Evolutionary conservation across 2,113 vertebrate species (phyloP).

Genomic region (Collichthys lucidus): DNA sequence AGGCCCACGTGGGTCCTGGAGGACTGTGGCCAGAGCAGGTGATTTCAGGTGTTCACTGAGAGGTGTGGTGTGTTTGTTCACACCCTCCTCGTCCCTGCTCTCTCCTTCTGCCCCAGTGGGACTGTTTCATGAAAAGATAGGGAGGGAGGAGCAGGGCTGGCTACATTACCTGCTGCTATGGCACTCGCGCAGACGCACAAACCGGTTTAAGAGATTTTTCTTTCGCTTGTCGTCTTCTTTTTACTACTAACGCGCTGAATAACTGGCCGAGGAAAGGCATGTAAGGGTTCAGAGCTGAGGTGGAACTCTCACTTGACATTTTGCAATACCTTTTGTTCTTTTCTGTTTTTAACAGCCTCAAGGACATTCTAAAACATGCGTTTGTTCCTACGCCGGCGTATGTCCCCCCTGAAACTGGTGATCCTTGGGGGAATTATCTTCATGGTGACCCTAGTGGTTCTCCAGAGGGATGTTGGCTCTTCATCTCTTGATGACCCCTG

Average conservation of each 20-base stretch:
- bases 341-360: constrained; percentile 27
- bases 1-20: constrained; percentile 64
- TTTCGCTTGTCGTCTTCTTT: background rate
- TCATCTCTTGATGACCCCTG: constrained; percentile 85
- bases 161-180: constrained; percentile 51
- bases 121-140: constrained; percentile 48
- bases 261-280: background rate
- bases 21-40: constrained; percentile 59
- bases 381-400: constrained; percentile 84
- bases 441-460: constrained; percentile 90
- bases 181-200: constrained; percentile 51
- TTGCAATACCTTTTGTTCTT: constrained; percentile 1
- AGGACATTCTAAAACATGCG: constrained; percentile 81
- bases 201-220: constrained; percentile 30
- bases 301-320: background rate
- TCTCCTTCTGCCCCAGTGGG: constrained; percentile 47
- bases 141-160: constrained; percentile 31
- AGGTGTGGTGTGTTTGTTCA: constrained; percentile 76
- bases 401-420: constrained; percentile 89
- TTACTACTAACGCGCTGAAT: background rate
- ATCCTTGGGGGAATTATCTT: constrained; percentile 84
- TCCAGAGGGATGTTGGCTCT: constrained; percentile 86
- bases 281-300: background rate
- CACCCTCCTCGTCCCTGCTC: constrained; percentile 40
- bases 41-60: constrained; percentile 62